Conservation (phyloP, 2,113 vertebrate species). For the Neofelis nebulosa region DNA sequence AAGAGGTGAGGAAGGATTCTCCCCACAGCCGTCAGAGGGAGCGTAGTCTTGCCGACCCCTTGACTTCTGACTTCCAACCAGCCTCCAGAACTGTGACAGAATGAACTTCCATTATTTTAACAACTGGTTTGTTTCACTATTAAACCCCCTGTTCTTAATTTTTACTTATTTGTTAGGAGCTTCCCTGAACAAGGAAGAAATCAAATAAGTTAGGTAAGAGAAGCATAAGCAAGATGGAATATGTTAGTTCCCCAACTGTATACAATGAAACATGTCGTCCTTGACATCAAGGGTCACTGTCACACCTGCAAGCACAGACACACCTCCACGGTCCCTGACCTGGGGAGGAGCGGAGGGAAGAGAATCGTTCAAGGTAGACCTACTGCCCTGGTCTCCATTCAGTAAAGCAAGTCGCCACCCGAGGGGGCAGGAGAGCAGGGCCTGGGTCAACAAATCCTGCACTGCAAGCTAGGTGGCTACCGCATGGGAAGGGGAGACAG, state of each 20-base stretch:
- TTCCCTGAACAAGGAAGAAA: background rate
- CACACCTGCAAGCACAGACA: background rate
- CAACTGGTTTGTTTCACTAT: background rate
- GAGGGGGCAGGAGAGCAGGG: accelerated
- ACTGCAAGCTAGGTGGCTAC: background rate
- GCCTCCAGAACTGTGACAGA: background rate
- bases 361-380: background rate
- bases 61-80: background rate
- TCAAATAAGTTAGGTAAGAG: background rate
- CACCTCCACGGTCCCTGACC: background rate
- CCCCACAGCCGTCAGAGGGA: background rate
- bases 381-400: accelerated
- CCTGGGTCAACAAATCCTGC: background rate
- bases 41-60: accelerated
- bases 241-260: accelerated
- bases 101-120: no score
- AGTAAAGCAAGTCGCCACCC: background rate
- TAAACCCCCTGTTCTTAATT: background rate
- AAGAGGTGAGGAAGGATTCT: accelerated
- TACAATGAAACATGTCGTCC: background rate
- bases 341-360: accelerated
- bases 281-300: accelerated
- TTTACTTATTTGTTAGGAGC: background rate
- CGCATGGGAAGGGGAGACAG: background rate
- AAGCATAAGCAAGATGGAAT: accelerated